Evolutionary conservation across 2,797 vertebrate species (phyloP), one percentile per base, ranked within the genome.

Genomic region (Eulemur albifrons): DNA sequence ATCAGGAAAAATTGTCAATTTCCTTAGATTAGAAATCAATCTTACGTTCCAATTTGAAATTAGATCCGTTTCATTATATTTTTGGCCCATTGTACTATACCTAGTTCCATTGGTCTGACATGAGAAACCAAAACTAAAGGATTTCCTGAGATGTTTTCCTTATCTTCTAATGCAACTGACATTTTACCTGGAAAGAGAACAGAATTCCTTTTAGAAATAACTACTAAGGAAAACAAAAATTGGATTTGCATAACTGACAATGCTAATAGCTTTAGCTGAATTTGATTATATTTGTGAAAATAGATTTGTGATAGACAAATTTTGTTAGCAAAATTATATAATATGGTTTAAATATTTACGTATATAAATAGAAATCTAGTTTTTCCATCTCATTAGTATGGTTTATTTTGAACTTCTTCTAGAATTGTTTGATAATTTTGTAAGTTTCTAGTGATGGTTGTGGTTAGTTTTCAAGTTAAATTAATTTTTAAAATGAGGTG

Each of bases 111-210:
- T 97, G 97, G 95, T 98, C 94, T 98, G 96, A 98, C 90, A 89
- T 97, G 98, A 61, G 98, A 98, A 97, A 98, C 95, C 95, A 97
- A 97, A 97, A 98, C 97, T 18, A 98, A 89, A 92, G 98, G 96
- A 95, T 98, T 98, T 97, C 96, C 96, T 96, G 98, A 82, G 92
- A 83, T 88, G 65, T 98, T 98, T 90, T 98, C 98, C n/a, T 98
- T 98, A 63, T 98, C 98, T 97, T 98, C 98, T 97, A 98, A 94
- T 95, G 96, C 97, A 97, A 98, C 76, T 90, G 98, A 95, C 90
- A 97, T 94, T 97, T 98, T 98, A 88, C 98, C 98, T 98, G 70
- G 18, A 83, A 94, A 61, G 30, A 86, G 59, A 97, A 97, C 94
- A 98, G 70, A 97, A 93, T 65, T 97, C 93, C 85, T 73, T 92